Conservation (phyloP, 2,797 vertebrate species). For the Danio albolineatus region DNA sequence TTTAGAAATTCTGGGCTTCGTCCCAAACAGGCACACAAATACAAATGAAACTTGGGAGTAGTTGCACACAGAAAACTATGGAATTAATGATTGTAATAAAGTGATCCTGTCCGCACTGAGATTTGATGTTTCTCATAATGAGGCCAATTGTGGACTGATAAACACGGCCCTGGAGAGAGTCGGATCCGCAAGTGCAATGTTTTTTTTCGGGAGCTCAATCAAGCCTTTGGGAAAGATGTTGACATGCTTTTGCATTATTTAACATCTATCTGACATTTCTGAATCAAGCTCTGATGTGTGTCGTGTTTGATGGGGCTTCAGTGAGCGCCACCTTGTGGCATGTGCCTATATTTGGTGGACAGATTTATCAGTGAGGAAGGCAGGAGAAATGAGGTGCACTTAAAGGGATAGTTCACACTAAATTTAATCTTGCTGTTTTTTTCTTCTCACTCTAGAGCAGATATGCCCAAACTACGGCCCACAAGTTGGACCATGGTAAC, state of each 20-base stretch:
- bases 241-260: conserved; percentile 47
- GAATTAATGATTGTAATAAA: conserved; percentile 52
- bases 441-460: no score
- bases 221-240: conserved; percentile 34
- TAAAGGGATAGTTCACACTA: not conserved
- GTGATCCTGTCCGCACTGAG: conserved; percentile 25
- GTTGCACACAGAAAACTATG: conserved; percentile 11
- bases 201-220: conserved; percentile 20
- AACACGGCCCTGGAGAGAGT: conserved; percentile 29
- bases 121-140: conserved; percentile 44
- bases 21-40: conserved; percentile 47
- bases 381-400: not conserved
- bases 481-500: no score
- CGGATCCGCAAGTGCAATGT: conserved; percentile 22
- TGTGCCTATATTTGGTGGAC: not conserved
- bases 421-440: no score
- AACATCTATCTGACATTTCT: conserved; percentile 41
- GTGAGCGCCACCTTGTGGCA: conserved; percentile 47
- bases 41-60: conserved; percentile 34
- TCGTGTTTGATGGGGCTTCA: conserved; percentile 23
- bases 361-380: conserved; percentile 7
- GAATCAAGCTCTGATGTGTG: conserved; percentile 35
- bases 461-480: no score
- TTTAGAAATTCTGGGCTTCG: conserved; percentile 34
- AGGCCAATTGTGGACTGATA: conserved; percentile 45